Evolutionary conservation across 2,888 invertebrate species (phyloP), one percentile per base, ranked within the genome.

Genomic region (Oxystoma pomonae): DNA sequence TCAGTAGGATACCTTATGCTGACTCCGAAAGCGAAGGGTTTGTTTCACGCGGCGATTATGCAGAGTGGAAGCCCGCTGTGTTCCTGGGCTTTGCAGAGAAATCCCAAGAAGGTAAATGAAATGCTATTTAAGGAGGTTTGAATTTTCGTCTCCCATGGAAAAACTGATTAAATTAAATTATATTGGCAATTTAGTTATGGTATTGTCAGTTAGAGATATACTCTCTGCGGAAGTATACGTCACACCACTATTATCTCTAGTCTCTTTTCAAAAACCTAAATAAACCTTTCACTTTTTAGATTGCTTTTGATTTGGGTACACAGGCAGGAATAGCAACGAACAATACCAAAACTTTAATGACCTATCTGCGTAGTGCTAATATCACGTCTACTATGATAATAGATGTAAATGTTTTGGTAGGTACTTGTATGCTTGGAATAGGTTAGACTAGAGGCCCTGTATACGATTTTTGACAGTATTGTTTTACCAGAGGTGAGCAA

Each of bases 21-120:
- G 9, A 58, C 65, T 18, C 53, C 22, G 16, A 55, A 63, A 17
- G 16, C 53, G n/a, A 61, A 49, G 55, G 61, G 58, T 12, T 59
- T 67, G 51, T 67, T 65, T 57, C 18, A 55, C 51, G 59, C 35
- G 9, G 67, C 61, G 35, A 59, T 67, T 18, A 61, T 67, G 63
- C 59, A 65, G 52, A 67, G 67, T 51, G 67, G 67, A 12, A 52
- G 58, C 20, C 67, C 67, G 1, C 55, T 67, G 19, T 67, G 67
- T 19, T 1, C 52, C 16, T 67, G 67, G 67, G 67, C 65, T 2
- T 21, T 67, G 16, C 60, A 67, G 16, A 35, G 51, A 57, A 64
- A 65, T 51, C 22, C 67, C 9, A 58, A 59, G 59, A 65, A 63
- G 61, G 66, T 66, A 52, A 12, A 50, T 9, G 9, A n/a, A n/a